Base-by-base conservation (phyloP, 2,113 vertebrate genomes). In the Callopanchax toddi region DNA sequence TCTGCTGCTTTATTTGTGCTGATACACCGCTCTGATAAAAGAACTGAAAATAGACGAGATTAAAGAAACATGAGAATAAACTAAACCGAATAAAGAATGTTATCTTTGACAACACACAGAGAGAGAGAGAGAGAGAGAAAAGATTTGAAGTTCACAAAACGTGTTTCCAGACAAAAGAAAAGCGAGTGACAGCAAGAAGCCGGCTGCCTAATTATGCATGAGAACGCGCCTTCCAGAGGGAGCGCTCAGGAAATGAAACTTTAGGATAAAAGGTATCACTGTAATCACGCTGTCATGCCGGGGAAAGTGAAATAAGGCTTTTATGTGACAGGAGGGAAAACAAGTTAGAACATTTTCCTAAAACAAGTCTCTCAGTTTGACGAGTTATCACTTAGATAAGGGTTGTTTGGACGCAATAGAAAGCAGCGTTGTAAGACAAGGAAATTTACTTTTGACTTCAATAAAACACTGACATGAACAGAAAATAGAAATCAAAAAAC, bases 1-100 rank as follows among this genome's bases (percentile, higher is more conserved):
- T 69, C 72, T 43, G 22, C 61, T 44, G 53, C 57, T 68, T 22
- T 66, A 57, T 79, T 69, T 56, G 32, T 62, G 57, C 72, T 49
- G 56, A 78, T 53, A 11, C 21, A 5, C 26, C 22, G 21, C 67
- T 80, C 72, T 65, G 65, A 84, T 77, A 22, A 61, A 76, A 60
- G 42, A 59, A 34, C 51, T 36, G 16, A 71, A 83, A 86, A 86
- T 78, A 86, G 68, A 67, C 29, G 18, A 39, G 58, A 67, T 62
- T 40, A 59, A 70, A 78, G 51, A 49, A 56, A 36, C 20, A 60
- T n/a, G 22, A 67, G 54, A 60, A 73, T 62, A 74, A 78, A 65
- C 10, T n/a, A 23, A 36, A 66, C 62, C 9, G 60, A 65, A 75
- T n/a, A 1, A 13, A 50, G 22, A 64, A 54, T 4, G 42, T 76